Base-by-base conservation (phyloP, 30 jellyfish, hydroid and myxozoan genomes). In the Hydractinia echinata region DNA sequence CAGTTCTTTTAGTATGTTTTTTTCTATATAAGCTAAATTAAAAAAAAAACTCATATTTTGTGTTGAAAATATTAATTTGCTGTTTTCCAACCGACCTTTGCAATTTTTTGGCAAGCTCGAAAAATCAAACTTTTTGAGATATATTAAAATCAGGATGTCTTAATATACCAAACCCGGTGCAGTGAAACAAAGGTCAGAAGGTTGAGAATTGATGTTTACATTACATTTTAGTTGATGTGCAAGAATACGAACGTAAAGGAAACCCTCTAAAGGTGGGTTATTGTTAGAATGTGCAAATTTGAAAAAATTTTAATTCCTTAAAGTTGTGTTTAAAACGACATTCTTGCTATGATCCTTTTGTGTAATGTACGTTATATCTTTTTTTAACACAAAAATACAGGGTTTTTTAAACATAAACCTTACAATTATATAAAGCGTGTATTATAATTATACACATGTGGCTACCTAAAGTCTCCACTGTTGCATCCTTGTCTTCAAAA, bases 211-310 rank as follows among this genome's bases (percentile, higher is more conserved):
- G 50, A 72, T 39, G 64, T 58, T n/a, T 10, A 10, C 66, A 20
- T 76, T 60, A 54, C 64, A 64, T 61, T 60, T 68, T 79, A 93
- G 99, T 93, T 68, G 99, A 93, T 68, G 99, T 93, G 52, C 95
- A 93, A 70, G 85, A 76, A 61, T 93, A 93, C 71, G 99, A 87
- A 30, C 44, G 44, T 51, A 76, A 76, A 16, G 88, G 73, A 72
- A 76, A 87, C 4, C 95, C 89, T 16, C 77, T 86, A 54, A 81
- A 85, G 89, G 97, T 83, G 48, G 53, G 89, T 79, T 55, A 9
- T 71, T 19, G 5, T 54, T 8, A 10, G 61, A 15, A 15, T 76
- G 58, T 78, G 48, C n/a, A 30, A n/a, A 30, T 19, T 6, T 8
- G 8, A 1, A 7, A 1, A 61, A 0, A 0, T 10, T 54, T 54